Base-by-base conservation (phyloP, 2,888 invertebrate species). In the Mamestra brassicae region DNA sequence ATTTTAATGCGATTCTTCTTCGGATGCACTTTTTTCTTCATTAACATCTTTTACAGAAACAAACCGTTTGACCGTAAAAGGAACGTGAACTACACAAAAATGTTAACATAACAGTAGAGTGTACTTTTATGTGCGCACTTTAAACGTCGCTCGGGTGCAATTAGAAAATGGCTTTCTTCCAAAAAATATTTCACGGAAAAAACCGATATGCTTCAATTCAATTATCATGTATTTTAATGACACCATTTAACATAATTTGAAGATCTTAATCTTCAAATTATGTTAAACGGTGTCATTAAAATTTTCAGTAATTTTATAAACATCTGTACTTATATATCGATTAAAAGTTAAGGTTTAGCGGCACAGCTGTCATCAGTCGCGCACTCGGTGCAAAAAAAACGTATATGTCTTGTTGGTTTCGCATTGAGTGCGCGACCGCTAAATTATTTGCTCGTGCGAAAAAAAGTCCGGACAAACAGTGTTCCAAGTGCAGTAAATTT, bases 151-250 rank as follows among this genome's bases (percentile, higher is more conserved):
- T 76, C 80, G 88, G 87, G 89, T 85, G 79, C 90, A 91, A 92
- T 92, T 92, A 92, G 85, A 89, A 87, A 90, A 91, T 91, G 84
- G 90, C 85, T 89, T 87, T 89, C 87, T 89, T 90, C 54, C 4
- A 3, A 54, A n/a, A n/a, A 17, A 0, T 52, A 2, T 17, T 7
- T 7, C 52, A 17, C n/a, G 54, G 54, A 54, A 54, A 54, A 54
- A 54, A 54, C n/a, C 3, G 7, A n/a, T 54, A 3, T 8, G n/a
- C 54, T n/a, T n/a, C 8, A 54, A n/a, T 54, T n/a, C 7, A 8
- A 2, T 54, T 54, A 54, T 54, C 54, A 54, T n/a, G 10, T 15
- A 54, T 8, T 54, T n/a, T n/a, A n/a, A n/a, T n/a, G n/a, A n/a
- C n/a, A n/a, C n/a, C n/a, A n/a, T n/a, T n/a, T n/a, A n/a, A n/a